A percentile compares a stretch with the other conserved stretches of the same genome.
These are phyloP conservation scores for Hystrix cristata DNA, from an alignment of 2,113 vertebrate species.

Conservation along the genomic window DNA sequence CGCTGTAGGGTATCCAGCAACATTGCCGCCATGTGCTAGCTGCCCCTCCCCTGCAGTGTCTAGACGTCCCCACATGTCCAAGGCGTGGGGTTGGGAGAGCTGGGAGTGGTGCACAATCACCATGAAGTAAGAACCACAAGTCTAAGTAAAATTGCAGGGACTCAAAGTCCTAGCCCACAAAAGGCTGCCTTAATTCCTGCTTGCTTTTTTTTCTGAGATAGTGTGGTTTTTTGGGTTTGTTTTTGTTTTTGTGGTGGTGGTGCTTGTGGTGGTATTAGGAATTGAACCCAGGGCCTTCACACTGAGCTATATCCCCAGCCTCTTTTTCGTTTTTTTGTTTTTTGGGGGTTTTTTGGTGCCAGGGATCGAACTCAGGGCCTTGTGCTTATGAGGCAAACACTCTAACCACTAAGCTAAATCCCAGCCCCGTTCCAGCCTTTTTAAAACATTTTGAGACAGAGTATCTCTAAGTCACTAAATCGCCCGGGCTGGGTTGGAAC, in stretches of 20 bases:
- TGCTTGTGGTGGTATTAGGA: background rate
- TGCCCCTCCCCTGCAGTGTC: background rate
- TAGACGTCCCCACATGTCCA: background rate
- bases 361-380: no score
- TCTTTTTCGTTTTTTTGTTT: no score
- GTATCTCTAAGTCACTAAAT: background rate
- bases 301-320: no score
- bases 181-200: background rate
- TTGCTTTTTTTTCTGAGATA: background rate
- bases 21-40: background rate
- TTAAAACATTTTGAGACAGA: background rate
- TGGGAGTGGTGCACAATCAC: background rate
- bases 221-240: background rate
- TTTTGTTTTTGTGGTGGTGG: background rate
- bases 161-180: background rate
- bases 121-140: background rate
- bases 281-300: background rate
- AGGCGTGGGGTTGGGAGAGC: background rate
- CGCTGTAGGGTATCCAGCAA: background rate
- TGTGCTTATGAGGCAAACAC: no score
- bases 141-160: background rate
- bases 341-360: no score
- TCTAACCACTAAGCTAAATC: background rate
- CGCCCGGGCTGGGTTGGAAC: background rate
- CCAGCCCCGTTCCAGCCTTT: background rate